These are phyloP conservation scores for Gryllus longicercus DNA, from an alignment of 2,888 invertebrate genomes.

Conservation along the genomic window DNA sequence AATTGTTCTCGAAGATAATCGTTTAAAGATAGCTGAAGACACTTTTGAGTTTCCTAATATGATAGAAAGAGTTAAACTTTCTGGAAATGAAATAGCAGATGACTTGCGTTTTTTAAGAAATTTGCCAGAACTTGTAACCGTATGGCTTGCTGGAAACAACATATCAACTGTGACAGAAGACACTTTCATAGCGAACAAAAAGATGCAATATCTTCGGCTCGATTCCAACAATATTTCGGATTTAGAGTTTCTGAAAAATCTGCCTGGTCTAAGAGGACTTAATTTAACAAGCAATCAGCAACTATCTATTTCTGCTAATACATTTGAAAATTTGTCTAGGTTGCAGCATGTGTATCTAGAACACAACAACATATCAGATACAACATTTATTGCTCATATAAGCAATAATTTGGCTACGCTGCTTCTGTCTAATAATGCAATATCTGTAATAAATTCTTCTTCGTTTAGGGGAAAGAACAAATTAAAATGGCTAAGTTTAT, in stretches of 20 bases:
- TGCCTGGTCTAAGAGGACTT: neutral
- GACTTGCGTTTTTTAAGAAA: neutral
- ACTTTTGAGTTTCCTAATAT: neutral
- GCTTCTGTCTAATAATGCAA: neutral
- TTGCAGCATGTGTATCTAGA: neutral
- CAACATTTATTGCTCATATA: neutral
- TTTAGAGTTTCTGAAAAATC: neutral
- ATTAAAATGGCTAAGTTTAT: neutral
- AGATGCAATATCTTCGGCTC: neutral
- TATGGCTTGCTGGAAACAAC: neutral
- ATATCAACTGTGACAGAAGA: neutral
- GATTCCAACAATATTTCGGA: neutral
- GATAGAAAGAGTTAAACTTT: neutral
- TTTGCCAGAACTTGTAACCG: neutral
- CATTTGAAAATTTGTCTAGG: neutral
- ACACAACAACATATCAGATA: neutral
- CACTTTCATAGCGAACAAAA: neutral
- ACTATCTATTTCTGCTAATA: neutral
- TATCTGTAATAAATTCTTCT: neutral
- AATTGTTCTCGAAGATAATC: neutral
- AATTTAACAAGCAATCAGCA: neutral
- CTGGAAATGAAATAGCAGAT: neutral
- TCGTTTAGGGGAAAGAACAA: neutral
- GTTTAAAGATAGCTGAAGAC: neutral
- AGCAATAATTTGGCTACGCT: neutral